phyloP scores from a whole-genome alignment of 2,113 vertebrate genomes.

The Dipodomys stephensi region DNA sequence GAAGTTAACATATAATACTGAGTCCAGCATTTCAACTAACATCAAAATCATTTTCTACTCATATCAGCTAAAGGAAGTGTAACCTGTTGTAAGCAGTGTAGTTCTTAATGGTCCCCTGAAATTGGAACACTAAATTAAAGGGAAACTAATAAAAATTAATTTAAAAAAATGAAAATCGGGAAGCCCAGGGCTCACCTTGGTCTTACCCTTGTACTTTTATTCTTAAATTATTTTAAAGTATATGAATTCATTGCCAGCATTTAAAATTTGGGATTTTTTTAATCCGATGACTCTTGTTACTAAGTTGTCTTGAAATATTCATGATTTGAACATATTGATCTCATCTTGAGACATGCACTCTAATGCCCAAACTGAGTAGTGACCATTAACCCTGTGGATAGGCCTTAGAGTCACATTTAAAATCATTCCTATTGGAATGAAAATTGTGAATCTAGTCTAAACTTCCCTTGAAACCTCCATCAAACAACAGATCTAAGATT shows the following conservation, averaged over 20 bases:
- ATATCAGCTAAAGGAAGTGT: neutral
- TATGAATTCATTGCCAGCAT: neutral
- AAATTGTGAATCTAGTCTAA: neutral
- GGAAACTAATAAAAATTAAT: neutral
- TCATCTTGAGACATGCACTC: neutral
- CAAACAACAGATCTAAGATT: neutral
- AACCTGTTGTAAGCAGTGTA: neutral
- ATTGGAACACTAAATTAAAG: neutral
- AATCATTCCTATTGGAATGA: neutral
- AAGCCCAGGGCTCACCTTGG: neutral
- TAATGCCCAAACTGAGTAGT: neutral
- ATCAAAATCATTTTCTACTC: constrained; percentile 39
- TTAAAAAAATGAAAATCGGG: neutral
- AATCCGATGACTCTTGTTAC: neutral
- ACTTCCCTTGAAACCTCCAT: neutral
- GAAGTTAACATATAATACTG: constrained; percentile 25
- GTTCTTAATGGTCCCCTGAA: neutral
- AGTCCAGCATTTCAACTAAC: neutral
- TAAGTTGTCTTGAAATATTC: neutral
- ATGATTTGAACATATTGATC: too few relatives aligned
- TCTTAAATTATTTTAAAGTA: neutral
- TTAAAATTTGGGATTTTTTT: neutral
- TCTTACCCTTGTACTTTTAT: neutral
- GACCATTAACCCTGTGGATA: neutral
- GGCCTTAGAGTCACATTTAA: neutral